These are phyloP conservation scores for Drosophila virilis DNA, from an alignment of 1,140 invertebrate species.

Conservation along the genomic window DNA sequence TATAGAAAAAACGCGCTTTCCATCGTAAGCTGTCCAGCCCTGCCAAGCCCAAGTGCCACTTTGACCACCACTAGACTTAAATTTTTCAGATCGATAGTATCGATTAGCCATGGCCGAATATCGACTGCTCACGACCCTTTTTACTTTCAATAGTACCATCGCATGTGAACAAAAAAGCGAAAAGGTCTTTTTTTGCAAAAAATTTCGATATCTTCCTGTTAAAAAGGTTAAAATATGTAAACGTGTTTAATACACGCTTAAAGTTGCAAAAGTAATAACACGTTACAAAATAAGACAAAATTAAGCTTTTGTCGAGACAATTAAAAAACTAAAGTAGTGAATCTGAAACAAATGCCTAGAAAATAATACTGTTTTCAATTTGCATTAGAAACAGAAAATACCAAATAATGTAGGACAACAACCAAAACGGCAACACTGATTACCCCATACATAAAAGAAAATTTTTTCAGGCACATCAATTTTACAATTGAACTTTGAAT, in stretches of 20 bases:
- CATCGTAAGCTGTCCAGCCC: slow-evolving; percentile 28
- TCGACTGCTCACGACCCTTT: slow-evolving; percentile 2
- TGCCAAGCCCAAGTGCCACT: slow-evolving; percentile 36
- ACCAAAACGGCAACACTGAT: slow-evolving; percentile 15
- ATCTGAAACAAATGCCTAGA: neutral
- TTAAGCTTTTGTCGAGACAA: neutral
- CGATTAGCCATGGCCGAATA: neutral
- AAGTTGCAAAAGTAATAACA: too few species aligned
- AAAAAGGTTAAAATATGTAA: too few species aligned
- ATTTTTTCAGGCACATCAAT: slow-evolving; percentile 37
- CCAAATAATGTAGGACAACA: slow-evolving; percentile 5
- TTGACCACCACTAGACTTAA: slow-evolving; percentile 18
- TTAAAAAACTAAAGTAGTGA: neutral
- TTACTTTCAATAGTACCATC: neutral
- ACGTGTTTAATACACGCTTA: too few species aligned
- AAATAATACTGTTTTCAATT: neutral
- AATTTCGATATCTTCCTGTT: too few species aligned
- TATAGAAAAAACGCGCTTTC: slow-evolving; percentile 40
- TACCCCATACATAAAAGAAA: slow-evolving; percentile 52
- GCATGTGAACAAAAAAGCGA: neutral
- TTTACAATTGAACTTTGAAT: slow-evolving; percentile 36
- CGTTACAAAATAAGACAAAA: too few species aligned
- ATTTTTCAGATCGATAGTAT: slow-evolving; percentile 8
- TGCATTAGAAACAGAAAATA: neutral
- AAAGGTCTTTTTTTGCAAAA: too few species aligned